phyloP scores from a whole-genome alignment of 2,113 vertebrate genomes.

The Irena cyanogastra region DNA sequence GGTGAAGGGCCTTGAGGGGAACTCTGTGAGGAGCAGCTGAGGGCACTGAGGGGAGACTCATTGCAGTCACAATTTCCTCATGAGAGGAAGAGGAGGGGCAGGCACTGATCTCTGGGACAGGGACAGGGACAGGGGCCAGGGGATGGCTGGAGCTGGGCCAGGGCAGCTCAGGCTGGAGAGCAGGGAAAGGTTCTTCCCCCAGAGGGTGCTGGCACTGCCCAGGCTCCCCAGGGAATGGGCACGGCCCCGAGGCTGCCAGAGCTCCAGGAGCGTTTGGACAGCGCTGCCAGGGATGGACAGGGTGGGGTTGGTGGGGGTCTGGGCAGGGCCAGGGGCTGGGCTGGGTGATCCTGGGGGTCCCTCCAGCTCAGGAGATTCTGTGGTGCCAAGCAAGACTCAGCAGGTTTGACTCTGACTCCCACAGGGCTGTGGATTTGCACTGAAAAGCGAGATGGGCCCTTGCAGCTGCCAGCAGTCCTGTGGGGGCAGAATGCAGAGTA shows the following conservation, averaged over 20 bases:
- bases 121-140: background rate
- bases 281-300: background rate
- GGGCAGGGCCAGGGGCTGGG: background rate
- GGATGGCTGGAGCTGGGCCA: background rate
- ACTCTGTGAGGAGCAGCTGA: background rate
- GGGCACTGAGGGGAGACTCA: background rate
- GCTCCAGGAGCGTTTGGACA: background rate
- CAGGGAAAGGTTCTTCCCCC: background rate
- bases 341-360: background rate
- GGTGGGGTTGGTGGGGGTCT: background rate
- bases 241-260: background rate
- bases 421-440: fast-evolving
- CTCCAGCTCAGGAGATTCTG: background rate
- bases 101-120: background rate
- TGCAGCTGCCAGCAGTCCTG: background rate
- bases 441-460: background rate
- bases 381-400: background rate
- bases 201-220: background rate
- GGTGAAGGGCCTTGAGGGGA: background rate
- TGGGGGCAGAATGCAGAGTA: background rate
- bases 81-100: background rate
- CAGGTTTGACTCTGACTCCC: background rate
- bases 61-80: background rate
- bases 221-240: background rate
- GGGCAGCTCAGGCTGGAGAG: background rate